These are phyloP conservation scores for Panopea generosa DNA, from an alignment of 2,888 invertebrate genomes.

Conservation along the genomic window DNA sequence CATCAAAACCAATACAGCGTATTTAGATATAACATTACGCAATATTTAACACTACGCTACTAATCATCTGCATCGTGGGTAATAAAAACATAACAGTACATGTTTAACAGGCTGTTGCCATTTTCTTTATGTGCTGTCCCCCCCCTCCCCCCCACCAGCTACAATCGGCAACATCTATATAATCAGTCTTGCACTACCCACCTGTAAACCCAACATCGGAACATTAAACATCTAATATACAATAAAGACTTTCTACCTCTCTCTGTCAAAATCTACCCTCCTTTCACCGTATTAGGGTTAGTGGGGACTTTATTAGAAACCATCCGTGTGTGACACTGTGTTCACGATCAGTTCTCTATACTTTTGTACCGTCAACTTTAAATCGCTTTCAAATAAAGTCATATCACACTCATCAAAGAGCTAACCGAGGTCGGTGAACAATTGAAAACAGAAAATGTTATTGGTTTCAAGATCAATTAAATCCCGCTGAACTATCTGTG, in stretches of 20 bases:
- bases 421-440: conserved; percentile 22
- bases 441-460: conserved; percentile 27
- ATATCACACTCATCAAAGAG: conserved; percentile 32
- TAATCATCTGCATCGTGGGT: background rate
- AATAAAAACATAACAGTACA: conserved; percentile 7
- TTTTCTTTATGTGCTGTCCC: background rate
- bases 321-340: conserved; percentile 48
- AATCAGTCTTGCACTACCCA: background rate
- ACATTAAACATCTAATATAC: no score
- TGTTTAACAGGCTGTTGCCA: conserved; percentile 6
- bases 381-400: conserved; percentile 40
- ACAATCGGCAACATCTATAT: no score
- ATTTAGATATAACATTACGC: background rate
- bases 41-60: background rate
- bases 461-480: conserved; percentile 21
- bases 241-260: no score
- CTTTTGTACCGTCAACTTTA: conserved; percentile 42
- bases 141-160: no score
- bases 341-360: conserved; percentile 40
- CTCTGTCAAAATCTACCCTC: no score
- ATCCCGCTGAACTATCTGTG: conserved; percentile 26
- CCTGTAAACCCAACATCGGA: conserved; percentile 5
- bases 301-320: conserved; percentile 36
- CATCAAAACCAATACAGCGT: conserved; percentile 2
- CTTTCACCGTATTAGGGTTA: conserved; percentile 4